phyloP scores from a whole-genome alignment of 53 echinoderm and acorn worm genomes.

The Holothuria scabra region DNA sequence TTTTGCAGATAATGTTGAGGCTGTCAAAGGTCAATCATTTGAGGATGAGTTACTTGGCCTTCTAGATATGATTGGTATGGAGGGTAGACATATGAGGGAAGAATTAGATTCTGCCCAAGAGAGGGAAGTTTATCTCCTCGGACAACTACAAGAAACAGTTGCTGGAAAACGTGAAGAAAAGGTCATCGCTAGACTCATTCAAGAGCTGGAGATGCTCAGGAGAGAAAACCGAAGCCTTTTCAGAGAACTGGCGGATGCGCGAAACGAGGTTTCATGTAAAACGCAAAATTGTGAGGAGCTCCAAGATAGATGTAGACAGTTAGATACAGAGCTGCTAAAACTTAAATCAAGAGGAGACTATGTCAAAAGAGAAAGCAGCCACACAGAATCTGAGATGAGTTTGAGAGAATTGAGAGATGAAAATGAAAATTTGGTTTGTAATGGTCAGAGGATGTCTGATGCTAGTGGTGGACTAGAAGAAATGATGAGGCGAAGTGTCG shows the following conservation, averaged over 20 bases:
- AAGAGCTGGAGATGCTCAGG: constrained; percentile 92
- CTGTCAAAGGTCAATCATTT: neutral
- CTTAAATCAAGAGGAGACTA: neutral
- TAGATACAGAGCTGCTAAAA: constrained; percentile 76
- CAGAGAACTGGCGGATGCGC: constrained; percentile 76
- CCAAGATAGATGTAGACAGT: constrained; percentile 50
- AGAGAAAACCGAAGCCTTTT: constrained; percentile 83
- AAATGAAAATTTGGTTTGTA: constrained; percentile 19
- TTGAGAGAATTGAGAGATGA: constrained; percentile 51
- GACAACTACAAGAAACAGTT: constrained; percentile 50
- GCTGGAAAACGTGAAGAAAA: constrained; percentile 71
- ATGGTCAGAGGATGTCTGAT: no score
- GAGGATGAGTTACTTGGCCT: constrained; percentile 82
- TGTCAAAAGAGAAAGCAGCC: neutral
- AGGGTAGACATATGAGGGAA: constrained; percentile 80
- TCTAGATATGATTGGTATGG: constrained; percentile 79
- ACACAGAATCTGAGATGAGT: neutral
- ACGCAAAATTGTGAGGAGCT: constrained; percentile 65
- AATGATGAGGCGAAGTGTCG: constrained; percentile 4
- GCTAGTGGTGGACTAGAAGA: neutral
- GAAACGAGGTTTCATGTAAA: constrained; percentile 64
- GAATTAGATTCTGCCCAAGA: constrained; percentile 75
- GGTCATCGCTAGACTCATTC: constrained; percentile 84
- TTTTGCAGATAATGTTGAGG: no score
- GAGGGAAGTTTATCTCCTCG: constrained; percentile 66